Percentiles rank a stretch among this genome's conserved stretches.
Conservation (phyloP, 1,140 invertebrate genomes). For the Pissodes strobi region DNA sequence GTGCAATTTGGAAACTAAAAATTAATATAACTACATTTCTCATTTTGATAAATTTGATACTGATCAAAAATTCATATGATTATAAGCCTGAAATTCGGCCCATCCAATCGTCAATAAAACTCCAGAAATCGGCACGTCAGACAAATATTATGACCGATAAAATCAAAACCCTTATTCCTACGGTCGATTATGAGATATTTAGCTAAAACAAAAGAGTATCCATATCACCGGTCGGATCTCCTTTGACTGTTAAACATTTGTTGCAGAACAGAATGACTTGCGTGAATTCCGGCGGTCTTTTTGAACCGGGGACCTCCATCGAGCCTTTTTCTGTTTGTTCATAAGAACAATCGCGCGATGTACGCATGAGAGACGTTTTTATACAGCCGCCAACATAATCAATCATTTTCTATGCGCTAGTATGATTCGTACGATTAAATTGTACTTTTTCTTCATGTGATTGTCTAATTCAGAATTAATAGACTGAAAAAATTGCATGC, state of each 20-base stretch:
- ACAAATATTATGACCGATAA: conserved; percentile 4
- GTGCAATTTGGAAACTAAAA: too few species aligned
- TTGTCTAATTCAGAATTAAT: too few species aligned
- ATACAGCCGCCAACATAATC: conserved; percentile 3
- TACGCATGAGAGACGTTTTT: conserved; percentile 28
- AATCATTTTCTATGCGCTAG: conserved; percentile 10
- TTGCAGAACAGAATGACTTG: conserved; percentile 29
- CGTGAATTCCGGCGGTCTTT: conserved; percentile 6
- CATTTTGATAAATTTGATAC: too few species aligned
- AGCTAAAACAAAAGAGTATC: conserved; percentile 31
- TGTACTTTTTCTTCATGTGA: too few species aligned
- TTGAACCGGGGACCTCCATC: conserved; percentile 8
- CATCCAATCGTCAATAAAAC: too few species aligned
- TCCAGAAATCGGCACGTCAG: neutral
- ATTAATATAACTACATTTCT: too few species aligned
- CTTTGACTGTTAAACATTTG: conserved; percentile 3
- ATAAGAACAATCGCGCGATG: conserved; percentile 28
- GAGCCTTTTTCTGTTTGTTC: conserved; percentile 30
- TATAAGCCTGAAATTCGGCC: too few species aligned
- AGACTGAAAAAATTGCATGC: too few species aligned
- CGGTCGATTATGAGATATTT: conserved; percentile 30
- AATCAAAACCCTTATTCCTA: neutral
- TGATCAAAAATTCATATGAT: too few species aligned
- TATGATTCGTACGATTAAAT: too few species aligned
- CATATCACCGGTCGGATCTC: conserved; percentile 24